Conservation (phyloP, 2,888 invertebrate species). For the Galerucella calmariensis region DNA sequence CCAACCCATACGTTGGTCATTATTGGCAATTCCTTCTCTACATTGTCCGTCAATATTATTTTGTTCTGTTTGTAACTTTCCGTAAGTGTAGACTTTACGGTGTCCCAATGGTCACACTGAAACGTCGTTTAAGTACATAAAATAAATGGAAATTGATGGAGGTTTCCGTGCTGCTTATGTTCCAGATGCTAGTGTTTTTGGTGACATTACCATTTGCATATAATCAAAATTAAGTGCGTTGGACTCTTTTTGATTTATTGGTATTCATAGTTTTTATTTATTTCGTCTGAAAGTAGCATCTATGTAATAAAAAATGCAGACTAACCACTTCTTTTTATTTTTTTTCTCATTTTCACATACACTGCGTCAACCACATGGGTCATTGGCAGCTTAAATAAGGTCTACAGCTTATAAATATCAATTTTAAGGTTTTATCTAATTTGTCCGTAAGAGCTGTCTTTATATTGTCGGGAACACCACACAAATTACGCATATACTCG, state of each 20-base stretch:
- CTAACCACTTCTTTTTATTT: too few relatives aligned
- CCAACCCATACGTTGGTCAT: constrained; percentile 26
- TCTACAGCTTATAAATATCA: too few relatives aligned
- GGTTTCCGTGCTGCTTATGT: constrained; percentile 1
- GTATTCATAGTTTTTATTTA: background rate
- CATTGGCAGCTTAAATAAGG: too few relatives aligned
- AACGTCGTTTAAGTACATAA: constrained; percentile 25
- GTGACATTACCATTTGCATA: constrained; percentile 6
- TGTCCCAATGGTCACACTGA: constrained; percentile 8
- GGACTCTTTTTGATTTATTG: background rate
- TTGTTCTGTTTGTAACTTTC: constrained; percentile 11
- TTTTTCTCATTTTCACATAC: too few relatives aligned
- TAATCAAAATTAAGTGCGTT: background rate
- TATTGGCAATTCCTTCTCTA: constrained; percentile 24
- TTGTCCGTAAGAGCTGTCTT: too few relatives aligned
- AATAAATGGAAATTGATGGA: constrained; percentile 26
- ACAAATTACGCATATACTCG: too few relatives aligned
- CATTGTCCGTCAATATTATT: constrained; percentile 30
- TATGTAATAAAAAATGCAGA: too few relatives aligned
- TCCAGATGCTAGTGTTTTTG: background rate
- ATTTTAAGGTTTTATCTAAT: too few relatives aligned
- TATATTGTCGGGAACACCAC: too few relatives aligned
- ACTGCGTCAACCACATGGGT: too few relatives aligned
- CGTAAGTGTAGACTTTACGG: constrained; percentile 18
- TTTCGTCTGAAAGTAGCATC: background rate